Conservation (phyloP, 2,113 vertebrate species). For the Elephantulus edwardii region DNA sequence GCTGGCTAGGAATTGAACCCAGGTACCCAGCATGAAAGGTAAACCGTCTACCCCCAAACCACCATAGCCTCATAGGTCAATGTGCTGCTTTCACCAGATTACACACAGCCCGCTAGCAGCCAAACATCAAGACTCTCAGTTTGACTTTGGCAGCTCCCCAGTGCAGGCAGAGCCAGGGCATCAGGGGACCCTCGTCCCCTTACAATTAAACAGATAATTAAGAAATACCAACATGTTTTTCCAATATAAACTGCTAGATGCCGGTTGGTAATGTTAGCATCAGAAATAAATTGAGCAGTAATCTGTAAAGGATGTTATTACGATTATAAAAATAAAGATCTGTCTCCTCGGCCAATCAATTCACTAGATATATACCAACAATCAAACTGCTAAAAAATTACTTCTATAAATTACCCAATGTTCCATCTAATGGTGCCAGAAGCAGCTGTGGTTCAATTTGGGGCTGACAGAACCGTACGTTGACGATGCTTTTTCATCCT, state of each 20-base stretch:
- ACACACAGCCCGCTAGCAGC: slow-evolving; percentile 2
- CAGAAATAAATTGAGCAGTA: slow-evolving; percentile 83
- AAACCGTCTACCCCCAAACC: not conserved
- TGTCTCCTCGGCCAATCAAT: slow-evolving; percentile 87
- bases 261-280: slow-evolving; percentile 73
- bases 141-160: slow-evolving; percentile 68
- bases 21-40: not conserved
- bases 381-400: slow-evolving; percentile 85
- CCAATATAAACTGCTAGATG: slow-evolving; percentile 79
- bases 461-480: slow-evolving; percentile 78
- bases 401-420: slow-evolving; percentile 84
- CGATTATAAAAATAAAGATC: slow-evolving; percentile 88
- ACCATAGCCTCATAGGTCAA: not conserved
- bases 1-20: not conserved
- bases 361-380: slow-evolving; percentile 86
- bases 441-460: slow-evolving; percentile 86
- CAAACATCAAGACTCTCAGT: slow-evolving; percentile 1
- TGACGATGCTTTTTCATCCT: slow-evolving; percentile 79
- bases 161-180: slow-evolving; percentile 63
- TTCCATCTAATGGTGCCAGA: slow-evolving; percentile 82
- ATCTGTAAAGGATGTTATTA: slow-evolving; percentile 85
- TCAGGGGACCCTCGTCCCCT: slow-evolving; percentile 58
- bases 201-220: slow-evolving; percentile 85
- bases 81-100: not conserved
- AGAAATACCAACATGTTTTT: slow-evolving; percentile 81